These are phyloP conservation scores for Deroptyus accipitrinus DNA, from an alignment of 2,113 vertebrate genomes.

Conservation along the genomic window DNA sequence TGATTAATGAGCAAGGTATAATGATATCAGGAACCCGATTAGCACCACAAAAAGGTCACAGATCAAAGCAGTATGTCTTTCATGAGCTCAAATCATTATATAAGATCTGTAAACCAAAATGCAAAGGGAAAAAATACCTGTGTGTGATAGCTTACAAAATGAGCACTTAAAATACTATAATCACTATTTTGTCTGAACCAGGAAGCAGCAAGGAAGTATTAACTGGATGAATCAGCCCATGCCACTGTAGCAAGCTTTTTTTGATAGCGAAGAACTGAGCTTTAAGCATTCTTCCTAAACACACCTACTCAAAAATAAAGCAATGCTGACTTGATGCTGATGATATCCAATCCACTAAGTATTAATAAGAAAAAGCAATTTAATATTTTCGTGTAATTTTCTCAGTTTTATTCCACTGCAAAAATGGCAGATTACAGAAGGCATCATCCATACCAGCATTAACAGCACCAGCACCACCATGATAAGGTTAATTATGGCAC, in stretches of 20 bases:
- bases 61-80: conserved; percentile 89
- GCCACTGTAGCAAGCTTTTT: not conserved
- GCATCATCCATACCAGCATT: not conserved
- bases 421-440: not conserved
- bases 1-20: conserved; percentile 94
- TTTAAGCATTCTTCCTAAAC: not conserved
- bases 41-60: conserved; percentile 92
- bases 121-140: conserved; percentile 39
- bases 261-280: not conserved
- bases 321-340: not conserved
- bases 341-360: not conserved
- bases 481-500: not conserved
- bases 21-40: conserved; percentile 94
- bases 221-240: not conserved
- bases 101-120: conserved; percentile 73
- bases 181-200: conserved; percentile 9
- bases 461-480: not conserved
- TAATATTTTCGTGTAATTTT: not conserved
- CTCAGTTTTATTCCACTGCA: not conserved
- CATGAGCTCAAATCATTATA: conserved; percentile 76
- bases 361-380: not conserved
- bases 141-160: conserved; percentile 52
- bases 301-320: not conserved
- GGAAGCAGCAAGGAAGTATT: conserved; percentile 34
- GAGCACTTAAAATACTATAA: conserved; percentile 33